Evolutionary conservation across 2,113 vertebrate genomes (phyloP).

Genomic region (Sturnira hondurensis): DNA sequence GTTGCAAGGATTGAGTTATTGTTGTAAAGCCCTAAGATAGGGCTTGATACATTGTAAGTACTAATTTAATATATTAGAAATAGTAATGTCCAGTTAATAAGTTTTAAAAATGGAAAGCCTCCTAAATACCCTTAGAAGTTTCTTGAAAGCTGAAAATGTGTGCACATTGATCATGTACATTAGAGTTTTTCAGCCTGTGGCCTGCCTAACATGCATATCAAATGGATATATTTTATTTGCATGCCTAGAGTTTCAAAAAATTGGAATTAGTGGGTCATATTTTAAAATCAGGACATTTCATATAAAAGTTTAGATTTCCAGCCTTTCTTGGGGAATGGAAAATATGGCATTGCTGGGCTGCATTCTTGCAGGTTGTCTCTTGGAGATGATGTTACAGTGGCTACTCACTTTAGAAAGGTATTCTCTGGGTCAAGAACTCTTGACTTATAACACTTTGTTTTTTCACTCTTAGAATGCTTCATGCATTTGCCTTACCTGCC

Average conservation of each 20-base stretch:
- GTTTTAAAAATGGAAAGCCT: not conserved
- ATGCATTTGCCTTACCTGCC: not conserved
- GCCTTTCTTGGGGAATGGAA: not conserved
- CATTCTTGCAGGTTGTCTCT: not conserved
- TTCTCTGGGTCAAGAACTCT: not conserved
- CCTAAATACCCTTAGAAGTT: not conserved
- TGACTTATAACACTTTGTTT: not conserved
- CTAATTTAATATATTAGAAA: not conserved
- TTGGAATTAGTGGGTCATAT: not conserved
- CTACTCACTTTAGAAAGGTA: not conserved
- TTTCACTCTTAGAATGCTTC: not conserved
- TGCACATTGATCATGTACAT: not conserved
- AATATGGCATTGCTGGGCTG: not conserved
- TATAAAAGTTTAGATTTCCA: not conserved
- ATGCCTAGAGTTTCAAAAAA: not conserved
- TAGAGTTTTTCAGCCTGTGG: not conserved
- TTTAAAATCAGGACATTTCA: not conserved
- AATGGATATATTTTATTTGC: not conserved
- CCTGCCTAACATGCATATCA: not conserved
- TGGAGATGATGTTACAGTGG: not conserved
- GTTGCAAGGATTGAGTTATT: not conserved
- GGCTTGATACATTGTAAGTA: not conserved
- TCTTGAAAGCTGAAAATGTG: not conserved
- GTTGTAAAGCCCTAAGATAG: not conserved
- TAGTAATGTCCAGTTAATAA: not conserved